phyloP scores from a whole-genome alignment of 1,140 invertebrate species.

The Tetramorium simillimum region DNA sequence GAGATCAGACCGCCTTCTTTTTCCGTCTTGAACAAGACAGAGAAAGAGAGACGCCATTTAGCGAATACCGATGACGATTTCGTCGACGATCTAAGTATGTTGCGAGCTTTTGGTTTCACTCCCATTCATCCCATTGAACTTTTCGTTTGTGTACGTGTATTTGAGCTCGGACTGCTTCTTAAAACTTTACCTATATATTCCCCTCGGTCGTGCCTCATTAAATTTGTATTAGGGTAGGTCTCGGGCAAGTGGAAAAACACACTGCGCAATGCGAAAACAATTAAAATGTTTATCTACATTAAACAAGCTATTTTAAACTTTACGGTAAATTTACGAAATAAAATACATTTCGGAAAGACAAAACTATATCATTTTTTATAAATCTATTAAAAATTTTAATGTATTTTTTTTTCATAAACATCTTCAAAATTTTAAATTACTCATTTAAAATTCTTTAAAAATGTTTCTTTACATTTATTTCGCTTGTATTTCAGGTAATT shows the following conservation, averaged over 20 bases:
- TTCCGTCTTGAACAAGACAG: not conserved
- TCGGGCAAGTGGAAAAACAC: not conserved
- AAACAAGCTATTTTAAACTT: not conserved
- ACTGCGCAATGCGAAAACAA: slow-evolving; percentile 5
- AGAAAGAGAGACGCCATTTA: not conserved
- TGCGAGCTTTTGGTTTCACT: not conserved
- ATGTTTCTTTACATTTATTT: not conserved
- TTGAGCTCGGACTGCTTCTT: not conserved
- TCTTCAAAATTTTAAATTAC: not conserved
- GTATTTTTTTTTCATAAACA: not conserved
- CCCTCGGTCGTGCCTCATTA: slow-evolving; percentile 3
- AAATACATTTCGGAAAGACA: not conserved
- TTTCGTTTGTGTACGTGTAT: not conserved
- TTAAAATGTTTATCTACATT: not conserved
- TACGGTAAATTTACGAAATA: not conserved
- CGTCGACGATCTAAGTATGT: not conserved
- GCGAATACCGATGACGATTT: not conserved
- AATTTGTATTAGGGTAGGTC: slow-evolving; percentile 16
- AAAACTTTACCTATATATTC: not conserved
- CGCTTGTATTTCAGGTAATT: not conserved
- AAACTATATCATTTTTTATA: not conserved
- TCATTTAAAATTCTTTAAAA: not conserved
- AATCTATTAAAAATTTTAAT: not conserved
- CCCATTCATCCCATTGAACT: not conserved
- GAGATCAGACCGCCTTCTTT: slow-evolving; percentile 44